Evolutionary conservation across 1,140 invertebrate genomes (phyloP).

Genomic region (Microplitis mediator): DNA sequence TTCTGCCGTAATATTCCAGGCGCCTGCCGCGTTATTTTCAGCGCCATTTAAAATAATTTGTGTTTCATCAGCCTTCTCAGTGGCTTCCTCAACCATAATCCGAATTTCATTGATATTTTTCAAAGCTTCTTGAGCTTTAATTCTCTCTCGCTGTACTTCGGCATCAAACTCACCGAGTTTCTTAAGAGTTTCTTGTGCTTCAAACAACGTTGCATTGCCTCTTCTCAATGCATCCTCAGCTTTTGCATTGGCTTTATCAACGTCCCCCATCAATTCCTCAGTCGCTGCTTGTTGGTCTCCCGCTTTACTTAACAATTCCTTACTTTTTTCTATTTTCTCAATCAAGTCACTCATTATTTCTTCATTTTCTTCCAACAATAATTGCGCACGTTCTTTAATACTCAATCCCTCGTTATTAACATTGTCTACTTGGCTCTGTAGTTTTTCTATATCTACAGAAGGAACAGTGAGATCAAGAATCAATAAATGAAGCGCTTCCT

Average conservation of each 20-base stretch:
- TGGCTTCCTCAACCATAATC: slow-evolving; percentile 63
- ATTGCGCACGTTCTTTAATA: slow-evolving; percentile 71
- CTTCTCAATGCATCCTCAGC: slow-evolving; percentile 82
- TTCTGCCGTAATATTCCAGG: slow-evolving; percentile 75
- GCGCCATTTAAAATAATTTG: slow-evolving; percentile 75
- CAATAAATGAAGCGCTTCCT: slow-evolving; percentile 79
- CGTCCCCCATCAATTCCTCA: slow-evolving; percentile 71
- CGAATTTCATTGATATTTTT: slow-evolving; percentile 67
- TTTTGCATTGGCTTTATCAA: slow-evolving; percentile 72
- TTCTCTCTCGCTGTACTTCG: slow-evolving; percentile 81
- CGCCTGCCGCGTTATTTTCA: slow-evolving; percentile 77
- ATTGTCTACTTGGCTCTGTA: slow-evolving; percentile 70
- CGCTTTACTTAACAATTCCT: slow-evolving; percentile 63
- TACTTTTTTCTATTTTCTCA: slow-evolving; percentile 62
- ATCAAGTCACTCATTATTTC: slow-evolving; percentile 68
- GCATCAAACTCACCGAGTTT: slow-evolving; percentile 88
- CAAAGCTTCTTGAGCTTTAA: slow-evolving; percentile 70
- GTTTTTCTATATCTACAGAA: slow-evolving; percentile 70
- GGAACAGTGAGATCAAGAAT: slow-evolving; percentile 78
- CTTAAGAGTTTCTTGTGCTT: slow-evolving; percentile 84
- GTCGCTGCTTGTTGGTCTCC: slow-evolving; percentile 67
- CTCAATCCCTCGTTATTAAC: slow-evolving; percentile 67
- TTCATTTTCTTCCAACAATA: slow-evolving; percentile 68
- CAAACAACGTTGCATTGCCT: slow-evolving; percentile 83
- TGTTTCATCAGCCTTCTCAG: slow-evolving; percentile 70